Base-by-base conservation (phyloP, 2,888 invertebrate species). In the Laspeyria flexula region DNA sequence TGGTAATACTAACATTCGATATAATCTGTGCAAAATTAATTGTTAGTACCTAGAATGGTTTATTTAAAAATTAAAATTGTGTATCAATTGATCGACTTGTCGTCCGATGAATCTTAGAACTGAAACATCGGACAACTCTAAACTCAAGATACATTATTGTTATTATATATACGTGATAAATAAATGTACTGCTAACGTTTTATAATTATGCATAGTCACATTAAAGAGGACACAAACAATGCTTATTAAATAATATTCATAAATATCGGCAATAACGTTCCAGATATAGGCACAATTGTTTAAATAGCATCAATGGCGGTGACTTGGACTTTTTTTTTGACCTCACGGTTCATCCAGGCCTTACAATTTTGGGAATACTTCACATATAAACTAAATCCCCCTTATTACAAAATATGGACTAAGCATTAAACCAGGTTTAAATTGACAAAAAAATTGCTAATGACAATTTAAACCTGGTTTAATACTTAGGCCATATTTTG, bases 201-300 rank as follows among this genome's bases (percentile, higher is more conserved):
- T 81, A 82, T 60, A 81, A 87, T 86, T 88, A 90, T 87, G 88
- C 86, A 77, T 81, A 81, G 74, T 84, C 79, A 81, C 78, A 79
- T 78, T 72, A 77, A 75, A 67, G 62, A 74, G 73, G 71, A 75
- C 72, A 79, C 71, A 75, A 77, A 79, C 68, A 66, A 71, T 65
- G 55, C 57, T 66, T 68, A 52, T 73, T 73, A 76, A 57, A 60
- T 65, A 62, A 58, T 65, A 66, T 68, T 70, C 67, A 78, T 65
- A 75, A 68, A 78, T 76, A 75, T 73, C 45, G 60, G 60, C 60
- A 68, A 55, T 65, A 62, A 71, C 69, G 69, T 69, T 73, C 67
- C 67, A 65, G 57, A 59, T 59, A 50, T 63, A 73, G 54, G 61
- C 69, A 67, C 66, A 69, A 72, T 75, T 65, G 60, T 60, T 52